These are phyloP conservation scores for Zoanthus solanderi DNA, from an alignment of 92 coral and sea anemone genomes.

Conservation along the genomic window DNA sequence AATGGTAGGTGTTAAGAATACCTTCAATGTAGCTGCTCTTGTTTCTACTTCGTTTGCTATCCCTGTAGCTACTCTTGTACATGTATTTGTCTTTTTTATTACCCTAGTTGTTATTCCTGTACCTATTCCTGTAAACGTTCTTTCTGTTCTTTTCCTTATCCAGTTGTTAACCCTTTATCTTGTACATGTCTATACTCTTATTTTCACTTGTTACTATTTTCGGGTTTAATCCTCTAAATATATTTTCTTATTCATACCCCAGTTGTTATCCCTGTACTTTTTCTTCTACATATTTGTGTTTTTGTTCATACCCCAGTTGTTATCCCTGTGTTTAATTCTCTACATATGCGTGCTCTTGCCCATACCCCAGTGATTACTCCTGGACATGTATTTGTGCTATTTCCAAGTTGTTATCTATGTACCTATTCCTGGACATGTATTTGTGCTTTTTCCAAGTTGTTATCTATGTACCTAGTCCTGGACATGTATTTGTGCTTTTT, in stretches of 20 bases:
- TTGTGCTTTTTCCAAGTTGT: no score
- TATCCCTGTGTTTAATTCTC: no score
- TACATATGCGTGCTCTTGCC: not conserved
- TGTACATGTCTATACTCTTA: not conserved
- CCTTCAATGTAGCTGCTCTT: not conserved
- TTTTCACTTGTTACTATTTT: no score
- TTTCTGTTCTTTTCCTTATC: no score
- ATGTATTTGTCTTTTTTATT: not conserved
- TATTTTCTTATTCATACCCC: not conserved
- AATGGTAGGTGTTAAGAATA: slow-evolving; percentile 69
- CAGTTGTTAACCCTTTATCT: not conserved
- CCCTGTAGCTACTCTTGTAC: not conserved
- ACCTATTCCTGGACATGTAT: no score
- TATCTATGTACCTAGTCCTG: not conserved
- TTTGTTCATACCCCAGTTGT: not conserved
- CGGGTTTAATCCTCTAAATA: not conserved
- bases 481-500: not conserved
- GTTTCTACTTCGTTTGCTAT: not conserved
- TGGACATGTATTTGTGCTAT: no score
- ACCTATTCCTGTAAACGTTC: not conserved
- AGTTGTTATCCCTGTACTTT: no score
- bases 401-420: no score
- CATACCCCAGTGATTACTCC: no score
- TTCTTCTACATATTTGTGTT: not conserved
- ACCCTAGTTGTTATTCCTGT: not conserved